A percentile compares a stretch with the other conserved stretches of the same genome.
These are phyloP conservation scores for Zygogramma bicolorata DNA, from an alignment of 2,888 invertebrate species.

Conservation along the genomic window DNA sequence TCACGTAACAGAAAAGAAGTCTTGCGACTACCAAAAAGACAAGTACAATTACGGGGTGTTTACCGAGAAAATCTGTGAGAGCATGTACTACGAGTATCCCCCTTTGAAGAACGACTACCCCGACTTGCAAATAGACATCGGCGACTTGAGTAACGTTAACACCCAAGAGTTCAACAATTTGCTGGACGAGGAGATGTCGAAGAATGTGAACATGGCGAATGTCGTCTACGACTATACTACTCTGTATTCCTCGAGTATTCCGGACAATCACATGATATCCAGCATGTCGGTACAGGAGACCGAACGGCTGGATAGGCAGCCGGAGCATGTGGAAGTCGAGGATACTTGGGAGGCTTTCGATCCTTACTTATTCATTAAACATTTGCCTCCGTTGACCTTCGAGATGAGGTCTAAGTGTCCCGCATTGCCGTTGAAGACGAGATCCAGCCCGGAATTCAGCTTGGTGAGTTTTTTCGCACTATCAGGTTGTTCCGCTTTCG, in stretches of 20 bases:
- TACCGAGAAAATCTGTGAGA: conserved; percentile 61
- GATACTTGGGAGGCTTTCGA: conserved; percentile 87
- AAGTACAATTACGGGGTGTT: conserved; percentile 58
- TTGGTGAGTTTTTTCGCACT: conserved; percentile 72
- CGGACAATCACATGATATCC: conserved; percentile 58
- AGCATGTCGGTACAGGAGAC: conserved; percentile 57
- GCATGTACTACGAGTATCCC: conserved; percentile 64
- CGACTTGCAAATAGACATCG: conserved; percentile 63
- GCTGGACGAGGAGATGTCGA: conserved; percentile 69
- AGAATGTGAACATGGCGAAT: conserved; percentile 56
- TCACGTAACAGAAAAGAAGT: conserved; percentile 57
- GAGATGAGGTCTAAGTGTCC: conserved; percentile 82
- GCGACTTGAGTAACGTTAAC: conserved; percentile 63
- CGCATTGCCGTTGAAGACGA: conserved; percentile 90
- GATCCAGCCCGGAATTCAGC: conserved; percentile 94
- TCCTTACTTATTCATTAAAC: conserved; percentile 92
- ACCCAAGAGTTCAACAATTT: conserved; percentile 69
- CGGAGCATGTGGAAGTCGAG: conserved; percentile 65
- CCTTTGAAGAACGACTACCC: conserved; percentile 62
- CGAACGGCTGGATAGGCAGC: conserved; percentile 61
- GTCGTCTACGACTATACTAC: conserved; percentile 62
- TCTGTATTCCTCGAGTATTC: conserved; percentile 54
- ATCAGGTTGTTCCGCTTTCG: too few relatives aligned
- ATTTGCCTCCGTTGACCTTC: conserved; percentile 84
- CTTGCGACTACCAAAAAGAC: conserved; percentile 56